Evolutionary conservation across 2,888 invertebrate genomes (phyloP).

Genomic region (Tetragnatha montana): DNA sequence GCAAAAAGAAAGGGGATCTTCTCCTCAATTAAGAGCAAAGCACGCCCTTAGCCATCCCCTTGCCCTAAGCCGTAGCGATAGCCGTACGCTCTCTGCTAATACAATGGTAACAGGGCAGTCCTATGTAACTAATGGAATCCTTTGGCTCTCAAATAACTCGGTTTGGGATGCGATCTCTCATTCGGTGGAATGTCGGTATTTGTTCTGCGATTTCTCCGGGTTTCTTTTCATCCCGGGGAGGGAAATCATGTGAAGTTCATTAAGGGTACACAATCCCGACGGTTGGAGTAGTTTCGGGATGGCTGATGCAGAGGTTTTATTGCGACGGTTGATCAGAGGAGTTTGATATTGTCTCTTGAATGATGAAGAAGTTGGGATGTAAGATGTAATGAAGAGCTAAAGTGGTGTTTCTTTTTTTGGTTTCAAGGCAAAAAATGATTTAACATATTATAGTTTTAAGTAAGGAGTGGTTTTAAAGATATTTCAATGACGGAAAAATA

Average conservation of each 20-base stretch:
- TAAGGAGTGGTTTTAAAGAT: no score
- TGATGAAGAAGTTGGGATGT: no score
- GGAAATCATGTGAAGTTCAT: background rate
- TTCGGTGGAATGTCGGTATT: background rate
- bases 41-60: background rate
- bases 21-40: constrained; percentile 20
- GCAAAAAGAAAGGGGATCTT: constrained; percentile 18
- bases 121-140: constrained; percentile 31
- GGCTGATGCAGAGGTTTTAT: no score
- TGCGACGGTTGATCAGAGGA: no score
- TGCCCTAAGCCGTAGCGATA: background rate
- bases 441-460: no score
- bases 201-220: background rate
- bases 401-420: no score
- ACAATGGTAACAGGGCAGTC: constrained; percentile 25
- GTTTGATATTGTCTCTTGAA: no score
- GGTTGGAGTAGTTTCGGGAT: background rate
- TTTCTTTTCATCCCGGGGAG: background rate
- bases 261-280: background rate
- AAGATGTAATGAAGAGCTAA: no score
- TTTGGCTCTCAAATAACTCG: constrained; percentile 17
- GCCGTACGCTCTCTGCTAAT: constrained; percentile 20
- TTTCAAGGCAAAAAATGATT: no score
- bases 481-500: no score
- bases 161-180: background rate